Conservation (phyloP, 2,113 vertebrate species). For the Gadus macrocephalus region DNA sequence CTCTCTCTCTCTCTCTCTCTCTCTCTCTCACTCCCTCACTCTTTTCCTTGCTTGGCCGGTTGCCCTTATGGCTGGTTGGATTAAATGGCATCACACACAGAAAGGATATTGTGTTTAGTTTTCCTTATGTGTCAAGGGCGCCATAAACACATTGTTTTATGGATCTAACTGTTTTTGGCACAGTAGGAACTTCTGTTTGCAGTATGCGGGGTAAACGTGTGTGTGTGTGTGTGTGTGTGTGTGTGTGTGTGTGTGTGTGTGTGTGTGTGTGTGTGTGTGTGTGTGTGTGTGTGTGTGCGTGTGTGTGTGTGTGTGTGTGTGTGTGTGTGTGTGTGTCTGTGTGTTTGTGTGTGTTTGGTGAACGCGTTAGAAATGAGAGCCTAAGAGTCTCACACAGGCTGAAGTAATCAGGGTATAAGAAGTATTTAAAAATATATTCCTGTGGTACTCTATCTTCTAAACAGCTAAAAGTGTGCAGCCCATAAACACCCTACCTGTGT, state of each 20-base stretch:
- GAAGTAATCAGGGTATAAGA: too few relatives aligned
- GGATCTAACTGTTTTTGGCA: constrained; percentile 23
- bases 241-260: neutral
- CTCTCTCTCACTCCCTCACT: too few relatives aligned
- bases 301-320: neutral
- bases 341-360: neutral
- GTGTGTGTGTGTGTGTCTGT: neutral
- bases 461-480: too few relatives aligned
- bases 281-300: neutral
- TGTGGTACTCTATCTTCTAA: too few relatives aligned
- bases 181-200: constrained; percentile 12
- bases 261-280: neutral
- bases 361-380: neutral
- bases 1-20: too few relatives aligned
- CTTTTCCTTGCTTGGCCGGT: constrained; percentile 44
- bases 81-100: constrained; percentile 37
- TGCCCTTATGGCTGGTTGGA: constrained; percentile 46
- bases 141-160: constrained; percentile 20
- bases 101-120: neutral
- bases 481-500: too few relatives aligned
- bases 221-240: neutral
- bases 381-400: neutral
- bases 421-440: too few relatives aligned
- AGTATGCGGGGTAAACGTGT: neutral
- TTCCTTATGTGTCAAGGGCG: constrained; percentile 6